These are phyloP conservation scores for Heteractis magnifica DNA, from an alignment of 92 coral and sea anemone genomes.

Conservation along the genomic window DNA sequence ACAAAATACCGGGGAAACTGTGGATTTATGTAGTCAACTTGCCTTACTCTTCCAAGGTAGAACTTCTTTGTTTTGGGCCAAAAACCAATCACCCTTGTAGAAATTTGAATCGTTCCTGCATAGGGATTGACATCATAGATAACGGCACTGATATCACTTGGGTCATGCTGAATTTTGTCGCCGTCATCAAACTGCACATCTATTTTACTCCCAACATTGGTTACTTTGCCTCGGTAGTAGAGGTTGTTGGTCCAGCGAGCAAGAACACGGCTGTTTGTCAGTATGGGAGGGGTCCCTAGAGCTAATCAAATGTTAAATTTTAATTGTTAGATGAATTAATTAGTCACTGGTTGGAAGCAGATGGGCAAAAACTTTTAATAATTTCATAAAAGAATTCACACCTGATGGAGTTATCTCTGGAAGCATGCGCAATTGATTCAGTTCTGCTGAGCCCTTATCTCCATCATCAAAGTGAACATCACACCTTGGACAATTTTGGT, in stretches of 20 bases:
- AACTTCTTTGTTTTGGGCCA: slow-evolving; percentile 42
- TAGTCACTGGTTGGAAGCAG: too few species aligned
- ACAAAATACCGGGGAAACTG: slow-evolving; percentile 51
- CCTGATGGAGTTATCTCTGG: slow-evolving; percentile 38
- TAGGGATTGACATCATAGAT: slow-evolving; percentile 52
- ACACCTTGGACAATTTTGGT: slow-evolving; percentile 34
- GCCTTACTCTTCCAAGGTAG: slow-evolving; percentile 42
- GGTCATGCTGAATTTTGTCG: slow-evolving; percentile 56
- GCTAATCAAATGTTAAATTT: slow-evolving; percentile 1
- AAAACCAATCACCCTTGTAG: slow-evolving; percentile 42
- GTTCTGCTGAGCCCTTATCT: slow-evolving; percentile 37
- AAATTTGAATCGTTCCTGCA: slow-evolving; percentile 49
- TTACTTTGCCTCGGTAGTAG: slow-evolving; percentile 60
- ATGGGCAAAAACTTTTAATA: not conserved
- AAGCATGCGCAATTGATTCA: slow-evolving; percentile 40
- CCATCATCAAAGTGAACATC: slow-evolving; percentile 65
- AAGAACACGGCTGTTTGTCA: slow-evolving; percentile 50
- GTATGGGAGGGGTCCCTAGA: slow-evolving; percentile 39
- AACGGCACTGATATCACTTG: slow-evolving; percentile 53
- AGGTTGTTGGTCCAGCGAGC: slow-evolving; percentile 61
- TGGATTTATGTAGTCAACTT: slow-evolving; percentile 60
- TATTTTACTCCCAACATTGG: slow-evolving; percentile 50
- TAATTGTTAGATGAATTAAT: too few species aligned
- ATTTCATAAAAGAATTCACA: not conserved
- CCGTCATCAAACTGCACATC: slow-evolving; percentile 61